Evolutionary conservation across 2,797 vertebrate genomes (phyloP).

Genomic region (Oreochromis mossambicus): DNA sequence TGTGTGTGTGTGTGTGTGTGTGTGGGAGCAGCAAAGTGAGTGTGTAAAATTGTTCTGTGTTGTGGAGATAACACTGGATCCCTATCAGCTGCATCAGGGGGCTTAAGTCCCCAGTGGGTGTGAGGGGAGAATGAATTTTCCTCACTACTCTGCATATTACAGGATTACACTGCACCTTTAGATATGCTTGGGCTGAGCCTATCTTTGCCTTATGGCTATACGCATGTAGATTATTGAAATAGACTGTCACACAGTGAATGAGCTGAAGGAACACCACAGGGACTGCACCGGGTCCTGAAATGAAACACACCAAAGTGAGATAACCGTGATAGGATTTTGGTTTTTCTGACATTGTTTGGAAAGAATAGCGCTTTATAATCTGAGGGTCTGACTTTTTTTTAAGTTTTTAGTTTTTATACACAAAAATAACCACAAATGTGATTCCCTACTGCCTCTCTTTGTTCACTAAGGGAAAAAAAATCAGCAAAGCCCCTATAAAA

Average conservation of each 20-base stretch:
- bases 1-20: background rate
- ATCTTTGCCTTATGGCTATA: constrained; percentile 58
- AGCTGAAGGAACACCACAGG: constrained; percentile 30
- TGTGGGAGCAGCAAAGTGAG: constrained; percentile 28
- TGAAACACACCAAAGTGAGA: constrained; percentile 22
- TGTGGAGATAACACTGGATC: constrained; percentile 74
- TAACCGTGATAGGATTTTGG: constrained; percentile 35
- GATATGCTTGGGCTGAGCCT: constrained; percentile 65
- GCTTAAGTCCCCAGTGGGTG: constrained; percentile 72
- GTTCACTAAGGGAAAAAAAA: background rate
- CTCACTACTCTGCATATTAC: constrained; percentile 79
- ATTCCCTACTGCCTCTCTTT: background rate
- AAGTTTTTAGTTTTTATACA: background rate
- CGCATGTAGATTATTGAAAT: constrained; percentile 59
- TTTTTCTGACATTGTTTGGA: constrained; percentile 30
- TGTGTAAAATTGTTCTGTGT: constrained; percentile 74
- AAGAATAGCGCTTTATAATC: constrained; percentile 30
- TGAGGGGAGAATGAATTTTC: constrained; percentile 74
- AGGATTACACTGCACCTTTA: constrained; percentile 80
- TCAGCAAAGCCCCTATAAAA: background rate
- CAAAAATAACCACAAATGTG: background rate
- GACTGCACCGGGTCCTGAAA: constrained; percentile 21
- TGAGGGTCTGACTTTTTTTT: background rate
- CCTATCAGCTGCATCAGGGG: constrained; percentile 76
- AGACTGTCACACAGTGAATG: constrained; percentile 50